Base-by-base conservation (phyloP, 1,140 invertebrate genomes). In the Meloidogyne exigua region DNA sequence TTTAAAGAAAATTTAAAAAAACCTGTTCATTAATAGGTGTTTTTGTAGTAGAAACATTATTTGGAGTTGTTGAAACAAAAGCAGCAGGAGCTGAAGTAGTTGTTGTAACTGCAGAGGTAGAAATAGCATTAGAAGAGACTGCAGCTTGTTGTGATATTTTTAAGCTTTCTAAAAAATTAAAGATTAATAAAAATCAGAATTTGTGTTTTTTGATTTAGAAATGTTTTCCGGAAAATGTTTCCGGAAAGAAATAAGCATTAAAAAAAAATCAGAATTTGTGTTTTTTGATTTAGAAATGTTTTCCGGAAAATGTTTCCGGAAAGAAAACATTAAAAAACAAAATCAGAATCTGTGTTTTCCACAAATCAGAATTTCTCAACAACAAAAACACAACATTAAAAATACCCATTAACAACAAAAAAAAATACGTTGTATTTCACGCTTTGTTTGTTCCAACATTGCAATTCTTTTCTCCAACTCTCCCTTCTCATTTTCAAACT, bases 401-500 rank as follows among this genome's bases (percentile, higher is more conserved):
- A n/a, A n/a, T n/a, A n/a, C n/a, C n/a, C n/a, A n/a, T n/a, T n/a
- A n/a, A n/a, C n/a, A n/a, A n/a, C n/a, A n/a, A 39, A 39, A 32
- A 32, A 32, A 32, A 32, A 18, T 32, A 72, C 79, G 68, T 78
- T 79, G 65, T 36, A 79, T 80, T 68, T 79, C 77, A 12, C 26
- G 26, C 23, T 79, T 63, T 13, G 78, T 79, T 25, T 68, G 63
- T 23, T 79, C 78, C 67, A 79, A 15, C 78, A 63, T 39, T 49
- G 68, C 21, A 75, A 79, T 79, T 12, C 78, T 63, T 21, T 39
- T 28, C n/a, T 79, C 76, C 25, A 79, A 49, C 23, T 79, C 39
- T 25, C 23, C 32, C 68, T 68, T 69, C 12, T 79, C 67, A 18
- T 64, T 57, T 28, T 80, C 78, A 73, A 75, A 80, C 26, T 80